Percentiles rank a stretch among this genome's conserved stretches.
phyloP scores from a whole-genome alignment of 2,797 vertebrate species.

The Micropoecilia bifurca region DNA sequence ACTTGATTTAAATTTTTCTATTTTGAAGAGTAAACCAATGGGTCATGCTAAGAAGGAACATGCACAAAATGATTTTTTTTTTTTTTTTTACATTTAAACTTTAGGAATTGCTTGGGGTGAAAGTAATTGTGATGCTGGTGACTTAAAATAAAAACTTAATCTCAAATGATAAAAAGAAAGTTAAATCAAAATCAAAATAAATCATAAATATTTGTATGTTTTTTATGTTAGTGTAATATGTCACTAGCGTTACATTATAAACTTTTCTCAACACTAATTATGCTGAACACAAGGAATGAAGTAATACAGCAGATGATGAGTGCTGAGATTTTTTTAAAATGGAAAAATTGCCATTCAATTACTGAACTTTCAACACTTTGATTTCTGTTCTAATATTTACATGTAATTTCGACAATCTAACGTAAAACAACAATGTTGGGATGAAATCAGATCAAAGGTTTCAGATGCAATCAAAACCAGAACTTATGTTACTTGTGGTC shows the following conservation, averaged over 20 bases:
- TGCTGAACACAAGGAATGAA: background rate
- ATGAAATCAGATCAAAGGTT: background rate
- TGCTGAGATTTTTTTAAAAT: background rate
- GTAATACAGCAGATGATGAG: background rate
- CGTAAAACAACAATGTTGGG: background rate
- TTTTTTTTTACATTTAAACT: background rate
- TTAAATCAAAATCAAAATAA: no score
- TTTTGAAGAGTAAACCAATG: background rate
- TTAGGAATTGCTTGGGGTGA: background rate
- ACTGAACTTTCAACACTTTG: background rate
- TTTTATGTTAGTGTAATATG: no score
- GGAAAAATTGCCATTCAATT: background rate
- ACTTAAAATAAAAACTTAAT: background rate
- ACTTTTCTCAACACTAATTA: background rate
- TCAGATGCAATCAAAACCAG: background rate
- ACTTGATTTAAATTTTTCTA: background rate
- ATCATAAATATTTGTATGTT: no score
- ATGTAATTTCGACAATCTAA: background rate
- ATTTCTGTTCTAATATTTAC: background rate
- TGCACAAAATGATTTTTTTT: background rate
- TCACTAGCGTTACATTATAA: background rate
- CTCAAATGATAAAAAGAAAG: background rate
- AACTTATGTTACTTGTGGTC: background rate
- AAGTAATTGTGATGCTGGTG: background rate
- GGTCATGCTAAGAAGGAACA: background rate